Conservation (phyloP, 2,888 invertebrate genomes). For the Tachystola acroxantha region DNA sequence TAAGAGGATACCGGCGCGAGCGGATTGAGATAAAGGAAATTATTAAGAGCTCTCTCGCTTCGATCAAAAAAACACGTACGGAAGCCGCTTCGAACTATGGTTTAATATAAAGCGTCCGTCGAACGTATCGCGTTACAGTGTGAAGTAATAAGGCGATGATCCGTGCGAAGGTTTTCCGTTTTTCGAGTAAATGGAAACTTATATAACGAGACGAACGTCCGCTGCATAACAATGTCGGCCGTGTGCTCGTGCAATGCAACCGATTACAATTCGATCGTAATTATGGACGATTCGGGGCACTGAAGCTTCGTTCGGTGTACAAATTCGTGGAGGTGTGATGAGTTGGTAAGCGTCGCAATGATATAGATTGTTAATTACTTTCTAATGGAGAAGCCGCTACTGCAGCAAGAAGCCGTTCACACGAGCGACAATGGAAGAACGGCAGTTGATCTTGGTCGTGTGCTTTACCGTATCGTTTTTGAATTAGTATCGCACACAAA, state of each 20-base stretch:
- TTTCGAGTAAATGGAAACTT: slow-evolving; percentile 48
- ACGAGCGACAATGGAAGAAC: slow-evolving; percentile 20
- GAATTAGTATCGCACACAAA: slow-evolving; percentile 49
- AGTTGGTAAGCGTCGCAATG: no score
- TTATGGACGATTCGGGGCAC: slow-evolving; percentile 39
- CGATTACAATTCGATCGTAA: slow-evolving; percentile 58
- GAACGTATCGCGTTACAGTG: slow-evolving; percentile 48
- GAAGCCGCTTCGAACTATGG: slow-evolving; percentile 55
- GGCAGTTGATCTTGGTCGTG: slow-evolving; percentile 38
- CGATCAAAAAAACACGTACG: slow-evolving; percentile 57
- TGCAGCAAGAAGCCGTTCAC: slow-evolving; percentile 16
- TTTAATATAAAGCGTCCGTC: slow-evolving; percentile 38
- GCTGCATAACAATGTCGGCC: slow-evolving; percentile 50
- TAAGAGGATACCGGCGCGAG: slow-evolving; percentile 71
- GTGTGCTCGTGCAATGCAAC: no score
- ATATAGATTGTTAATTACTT: slow-evolving; percentile 35
- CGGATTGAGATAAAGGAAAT: slow-evolving; percentile 75
- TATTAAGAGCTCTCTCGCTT: slow-evolving; percentile 64
- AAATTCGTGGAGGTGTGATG: slow-evolving; percentile 31
- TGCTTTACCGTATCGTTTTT: slow-evolving; percentile 54
- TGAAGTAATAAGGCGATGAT: slow-evolving; percentile 54
- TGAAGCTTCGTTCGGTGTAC: slow-evolving; percentile 27
- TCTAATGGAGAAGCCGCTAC: slow-evolving; percentile 26
- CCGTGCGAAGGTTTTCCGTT: slow-evolving; percentile 55
- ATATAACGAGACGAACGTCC: slow-evolving; percentile 43